These are phyloP conservation scores for Malurus cyaneus DNA, from an alignment of 2,113 vertebrate genomes.

Conservation along the genomic window DNA sequence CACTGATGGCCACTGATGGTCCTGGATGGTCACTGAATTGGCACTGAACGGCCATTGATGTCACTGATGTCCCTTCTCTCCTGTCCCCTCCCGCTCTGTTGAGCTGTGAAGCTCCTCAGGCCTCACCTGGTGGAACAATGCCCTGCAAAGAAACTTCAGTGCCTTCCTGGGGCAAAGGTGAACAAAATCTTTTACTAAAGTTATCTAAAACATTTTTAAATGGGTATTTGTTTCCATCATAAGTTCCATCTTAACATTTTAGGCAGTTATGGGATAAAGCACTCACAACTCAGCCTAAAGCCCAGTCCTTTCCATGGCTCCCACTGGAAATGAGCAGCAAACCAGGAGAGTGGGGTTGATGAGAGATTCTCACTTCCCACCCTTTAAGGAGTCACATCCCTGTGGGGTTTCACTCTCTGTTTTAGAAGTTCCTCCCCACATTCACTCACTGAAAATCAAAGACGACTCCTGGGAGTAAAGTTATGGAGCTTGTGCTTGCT, in stretches of 20 bases:
- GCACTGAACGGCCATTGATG: too few species aligned
- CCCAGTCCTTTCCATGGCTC: background rate
- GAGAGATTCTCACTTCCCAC: rapidly evolving
- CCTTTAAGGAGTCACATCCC: background rate
- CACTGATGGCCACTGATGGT: too few species aligned
- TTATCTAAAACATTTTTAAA: too few species aligned
- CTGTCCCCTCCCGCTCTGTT: too few species aligned
- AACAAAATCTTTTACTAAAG: too few species aligned
- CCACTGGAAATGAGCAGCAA: background rate
- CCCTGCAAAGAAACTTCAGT: too few species aligned
- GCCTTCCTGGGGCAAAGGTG: too few species aligned
- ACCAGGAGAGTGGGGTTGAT: background rate
- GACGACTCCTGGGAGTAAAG: rapidly evolving
- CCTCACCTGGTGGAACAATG: too few species aligned
- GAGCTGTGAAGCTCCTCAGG: too few species aligned
- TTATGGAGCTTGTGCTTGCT: background rate
- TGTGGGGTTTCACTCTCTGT: background rate
- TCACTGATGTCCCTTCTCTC: too few species aligned
- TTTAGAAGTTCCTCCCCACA: background rate
- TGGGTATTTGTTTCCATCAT: too few species aligned
- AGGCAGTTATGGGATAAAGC: background rate
- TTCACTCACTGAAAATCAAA: background rate
- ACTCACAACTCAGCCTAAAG: background rate
- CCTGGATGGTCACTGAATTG: too few species aligned
- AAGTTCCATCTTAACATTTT: background rate